Evolutionary conservation across 2,797 vertebrate genomes (phyloP).

Genomic region (Poecilia wingei): DNA sequence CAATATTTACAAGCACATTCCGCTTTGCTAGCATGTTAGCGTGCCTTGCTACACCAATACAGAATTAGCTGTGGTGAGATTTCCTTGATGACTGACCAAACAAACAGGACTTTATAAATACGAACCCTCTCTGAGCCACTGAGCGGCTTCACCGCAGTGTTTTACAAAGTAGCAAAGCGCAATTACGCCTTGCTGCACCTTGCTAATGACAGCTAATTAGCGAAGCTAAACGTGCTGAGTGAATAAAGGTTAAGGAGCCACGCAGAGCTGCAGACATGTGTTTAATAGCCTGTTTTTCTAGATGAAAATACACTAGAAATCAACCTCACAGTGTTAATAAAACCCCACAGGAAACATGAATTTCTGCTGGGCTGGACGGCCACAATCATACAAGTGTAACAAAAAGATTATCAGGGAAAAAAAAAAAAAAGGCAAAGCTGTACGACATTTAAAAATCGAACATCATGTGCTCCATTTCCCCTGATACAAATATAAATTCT

Average conservation of each 20-base stretch:
- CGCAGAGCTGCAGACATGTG: background rate
- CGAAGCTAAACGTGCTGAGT: background rate
- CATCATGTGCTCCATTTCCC: background rate
- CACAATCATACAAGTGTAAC: no score
- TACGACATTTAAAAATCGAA: slow-evolving; percentile 3
- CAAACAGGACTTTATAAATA: background rate
- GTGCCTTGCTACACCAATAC: background rate
- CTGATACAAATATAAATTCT: slow-evolving; percentile 1
- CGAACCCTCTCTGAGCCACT: background rate
- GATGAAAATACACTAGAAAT: background rate
- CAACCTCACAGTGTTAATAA: background rate
- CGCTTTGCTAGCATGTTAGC: background rate
- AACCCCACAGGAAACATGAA: background rate
- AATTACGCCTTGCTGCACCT: background rate
- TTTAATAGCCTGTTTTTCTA: background rate
- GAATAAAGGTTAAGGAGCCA: background rate
- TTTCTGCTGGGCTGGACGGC: background rate
- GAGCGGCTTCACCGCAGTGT: background rate
- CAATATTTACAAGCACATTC: background rate
- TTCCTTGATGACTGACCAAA: background rate
- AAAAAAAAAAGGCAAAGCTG: background rate
- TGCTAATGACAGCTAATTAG: background rate
- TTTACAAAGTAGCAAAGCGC: background rate
- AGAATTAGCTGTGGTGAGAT: background rate
- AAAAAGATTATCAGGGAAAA: background rate